phyloP scores from a whole-genome alignment of 2,113 vertebrate genomes.

The Barbus barbus region DNA sequence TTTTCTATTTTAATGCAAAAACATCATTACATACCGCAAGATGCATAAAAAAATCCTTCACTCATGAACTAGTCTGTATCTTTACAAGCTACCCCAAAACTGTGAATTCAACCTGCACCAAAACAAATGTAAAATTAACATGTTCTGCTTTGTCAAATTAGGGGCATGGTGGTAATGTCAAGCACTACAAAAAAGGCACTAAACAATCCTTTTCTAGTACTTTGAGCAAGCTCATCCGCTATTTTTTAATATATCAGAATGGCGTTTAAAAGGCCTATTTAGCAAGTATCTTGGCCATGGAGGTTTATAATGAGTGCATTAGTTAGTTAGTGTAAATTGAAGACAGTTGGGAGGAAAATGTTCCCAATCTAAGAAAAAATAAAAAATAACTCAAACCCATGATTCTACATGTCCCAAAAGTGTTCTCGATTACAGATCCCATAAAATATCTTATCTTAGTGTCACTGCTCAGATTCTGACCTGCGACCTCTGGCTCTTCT shows the following conservation, averaged over 20 bases:
- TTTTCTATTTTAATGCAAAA: not conserved
- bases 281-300: not conserved
- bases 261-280: not conserved
- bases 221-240: not conserved
- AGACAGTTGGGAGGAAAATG: not conserved
- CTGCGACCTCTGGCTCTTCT: conserved; percentile 91
- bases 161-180: not conserved
- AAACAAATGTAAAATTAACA: not conserved
- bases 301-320: not conserved
- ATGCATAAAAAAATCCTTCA: not conserved
- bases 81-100: not conserved
- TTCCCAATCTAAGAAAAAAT: not conserved
- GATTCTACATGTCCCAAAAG: conserved; percentile 23
- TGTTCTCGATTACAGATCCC: conserved; percentile 34
- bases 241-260: not conserved
- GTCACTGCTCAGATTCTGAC: conserved; percentile 92
- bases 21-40: not conserved
- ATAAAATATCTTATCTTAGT: conserved; percentile 69
- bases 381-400: not conserved
- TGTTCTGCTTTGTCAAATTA: not conserved
- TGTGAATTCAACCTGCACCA: not conserved
- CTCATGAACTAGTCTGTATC: not conserved
- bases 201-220: not conserved
- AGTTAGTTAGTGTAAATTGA: conserved; percentile 10
- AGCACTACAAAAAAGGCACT: not conserved